A percentile compares a stretch with the other conserved stretches of the same genome.
Evolutionary conservation across 2,113 vertebrate species (phyloP).

Genomic region (Phoenicopterus ruber): DNA sequence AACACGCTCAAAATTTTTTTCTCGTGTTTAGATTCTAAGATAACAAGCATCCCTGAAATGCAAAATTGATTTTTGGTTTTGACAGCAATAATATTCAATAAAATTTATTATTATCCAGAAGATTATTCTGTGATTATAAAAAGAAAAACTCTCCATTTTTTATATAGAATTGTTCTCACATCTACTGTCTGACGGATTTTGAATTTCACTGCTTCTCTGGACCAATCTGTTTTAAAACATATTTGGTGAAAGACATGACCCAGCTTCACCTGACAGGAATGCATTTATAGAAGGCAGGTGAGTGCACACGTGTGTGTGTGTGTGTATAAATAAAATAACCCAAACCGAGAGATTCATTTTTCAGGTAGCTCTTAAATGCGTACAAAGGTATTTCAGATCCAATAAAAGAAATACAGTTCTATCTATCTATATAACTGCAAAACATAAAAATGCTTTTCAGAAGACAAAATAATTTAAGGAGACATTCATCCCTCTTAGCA

Average conservation of each 20-base stretch:
- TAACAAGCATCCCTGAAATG: background rate
- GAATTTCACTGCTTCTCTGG: background rate
- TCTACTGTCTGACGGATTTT: background rate
- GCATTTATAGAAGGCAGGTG: background rate
- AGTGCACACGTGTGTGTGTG: background rate
- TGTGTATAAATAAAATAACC: background rate
- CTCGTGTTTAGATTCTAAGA: background rate
- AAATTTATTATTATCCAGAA: background rate
- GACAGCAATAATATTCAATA: background rate
- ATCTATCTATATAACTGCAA: background rate
- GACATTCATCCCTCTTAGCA: background rate
- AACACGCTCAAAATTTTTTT: rapidly evolving
- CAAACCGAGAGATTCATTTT: background rate
- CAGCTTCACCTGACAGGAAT: background rate
- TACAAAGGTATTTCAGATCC: background rate
- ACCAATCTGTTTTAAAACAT: background rate
- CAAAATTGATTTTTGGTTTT: background rate
- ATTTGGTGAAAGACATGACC: background rate
- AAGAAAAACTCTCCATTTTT: background rate
- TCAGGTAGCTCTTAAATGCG: background rate
- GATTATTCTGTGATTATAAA: background rate
- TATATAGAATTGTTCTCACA: background rate
- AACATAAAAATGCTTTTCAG: background rate
- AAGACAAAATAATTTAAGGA: background rate
- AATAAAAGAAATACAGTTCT: background rate